A percentile compares a stretch with the other conserved stretches of the same genome.
Evolutionary conservation across 2,888 invertebrate species (phyloP).

Genomic region (Drosophila lacicola): DNA sequence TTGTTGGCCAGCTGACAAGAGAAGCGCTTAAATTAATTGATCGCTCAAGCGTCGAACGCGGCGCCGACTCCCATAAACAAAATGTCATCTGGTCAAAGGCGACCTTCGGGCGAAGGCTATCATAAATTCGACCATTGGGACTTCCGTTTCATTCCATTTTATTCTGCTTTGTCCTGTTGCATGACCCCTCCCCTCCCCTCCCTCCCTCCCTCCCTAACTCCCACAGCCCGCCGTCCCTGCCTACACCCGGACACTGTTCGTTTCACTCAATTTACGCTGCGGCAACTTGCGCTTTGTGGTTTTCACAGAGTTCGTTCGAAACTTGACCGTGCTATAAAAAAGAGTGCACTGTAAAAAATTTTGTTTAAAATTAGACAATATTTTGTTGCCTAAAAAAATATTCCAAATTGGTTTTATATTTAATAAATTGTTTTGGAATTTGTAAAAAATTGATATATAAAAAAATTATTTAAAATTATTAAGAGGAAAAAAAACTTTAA

Average conservation of each 20-base stretch:
- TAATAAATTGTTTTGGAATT: no score
- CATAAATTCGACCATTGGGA: conserved; percentile 54
- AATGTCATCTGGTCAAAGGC: conserved; percentile 41
- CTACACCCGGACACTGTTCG: conserved; percentile 4
- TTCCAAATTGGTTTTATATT: no score
- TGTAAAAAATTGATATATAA: no score
- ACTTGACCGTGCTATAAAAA: conserved; percentile 2
- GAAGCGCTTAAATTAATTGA: conserved; percentile 71
- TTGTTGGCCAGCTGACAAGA: conserved; percentile 11
- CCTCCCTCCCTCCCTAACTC: no score
- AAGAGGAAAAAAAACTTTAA: no score
- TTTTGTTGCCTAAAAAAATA: no score
- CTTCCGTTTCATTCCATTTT: conserved; percentile 22
- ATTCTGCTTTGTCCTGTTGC: conserved; percentile 16
- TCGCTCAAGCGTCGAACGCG: conserved; percentile 32
- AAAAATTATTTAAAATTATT: no score
- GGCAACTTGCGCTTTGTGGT: conserved; percentile 19
- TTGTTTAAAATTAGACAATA: not conserved
- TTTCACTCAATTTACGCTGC: conserved; percentile 60
- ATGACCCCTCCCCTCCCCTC: conserved; percentile 4
- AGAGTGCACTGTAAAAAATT: not conserved
- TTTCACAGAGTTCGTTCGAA: conserved; percentile 32
- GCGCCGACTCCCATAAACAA: conserved; percentile 48
- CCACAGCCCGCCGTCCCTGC: not conserved
- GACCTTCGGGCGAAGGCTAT: conserved; percentile 29